Evolutionary conservation across 2,888 invertebrate species (phyloP).

Genomic region (Epistrophe eligans): DNA sequence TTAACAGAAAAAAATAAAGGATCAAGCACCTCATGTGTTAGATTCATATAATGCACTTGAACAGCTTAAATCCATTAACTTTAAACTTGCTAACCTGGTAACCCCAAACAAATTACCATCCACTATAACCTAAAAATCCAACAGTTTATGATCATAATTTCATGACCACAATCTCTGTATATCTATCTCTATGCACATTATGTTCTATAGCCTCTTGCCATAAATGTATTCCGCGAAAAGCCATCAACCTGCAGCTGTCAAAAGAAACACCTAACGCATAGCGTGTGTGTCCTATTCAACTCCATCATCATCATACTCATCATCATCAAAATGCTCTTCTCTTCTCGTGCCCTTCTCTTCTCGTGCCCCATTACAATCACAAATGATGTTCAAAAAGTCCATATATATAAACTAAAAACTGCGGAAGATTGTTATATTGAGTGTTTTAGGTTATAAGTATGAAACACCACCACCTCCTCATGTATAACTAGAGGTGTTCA

Average conservation of each 20-base stretch:
- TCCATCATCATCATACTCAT: conserved; percentile 49
- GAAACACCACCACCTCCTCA: not conserved
- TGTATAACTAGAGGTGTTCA: conserved; percentile 30
- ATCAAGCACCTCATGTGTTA: conserved; percentile 1
- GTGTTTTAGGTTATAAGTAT: not conserved
- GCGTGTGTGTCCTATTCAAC: conserved; percentile 35
- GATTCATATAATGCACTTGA: not conserved
- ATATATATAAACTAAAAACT: conserved; percentile 27
- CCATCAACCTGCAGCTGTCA: conserved; percentile 37
- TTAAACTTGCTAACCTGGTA: conserved; percentile 5
- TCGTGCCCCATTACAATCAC: conserved; percentile 20
- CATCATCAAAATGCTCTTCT: conserved; percentile 35
- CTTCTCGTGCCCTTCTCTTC: conserved; percentile 22
- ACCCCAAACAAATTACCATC: conserved; percentile 7
- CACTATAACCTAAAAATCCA: conserved; percentile 20
- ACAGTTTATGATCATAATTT: conserved; percentile 19
- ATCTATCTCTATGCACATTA: not conserved
- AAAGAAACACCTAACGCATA: conserved; percentile 33
- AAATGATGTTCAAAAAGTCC: conserved; percentile 20
- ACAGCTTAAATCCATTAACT: conserved; percentile 8
- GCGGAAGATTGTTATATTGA: conserved; percentile 27
- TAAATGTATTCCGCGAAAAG: conserved; percentile 1
- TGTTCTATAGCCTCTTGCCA: not conserved
- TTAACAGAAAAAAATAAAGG: not conserved
- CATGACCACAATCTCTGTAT: not conserved